These are phyloP conservation scores for Hydroisotoma schaefferi DNA, from an alignment of 2,888 invertebrate species.

Conservation along the genomic window DNA sequence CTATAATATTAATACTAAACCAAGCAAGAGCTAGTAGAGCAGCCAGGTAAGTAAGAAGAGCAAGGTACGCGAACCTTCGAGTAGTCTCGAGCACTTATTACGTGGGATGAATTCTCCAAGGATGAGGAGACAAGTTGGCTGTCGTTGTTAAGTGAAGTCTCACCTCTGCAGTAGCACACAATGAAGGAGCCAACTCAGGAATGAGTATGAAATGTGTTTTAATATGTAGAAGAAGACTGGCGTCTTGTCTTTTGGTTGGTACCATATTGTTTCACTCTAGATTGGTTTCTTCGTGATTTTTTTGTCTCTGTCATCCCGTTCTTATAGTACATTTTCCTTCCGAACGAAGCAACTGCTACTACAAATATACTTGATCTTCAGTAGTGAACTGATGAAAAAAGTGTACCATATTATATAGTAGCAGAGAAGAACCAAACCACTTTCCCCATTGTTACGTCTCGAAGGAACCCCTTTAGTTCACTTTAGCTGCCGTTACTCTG, in stretches of 20 bases:
- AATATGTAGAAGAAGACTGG: constrained; percentile 13
- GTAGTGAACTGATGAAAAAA: too few species aligned
- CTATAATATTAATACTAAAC: too few species aligned
- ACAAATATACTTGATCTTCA: too few species aligned
- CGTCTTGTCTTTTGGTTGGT: constrained; percentile 8
- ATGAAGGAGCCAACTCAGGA: not conserved
- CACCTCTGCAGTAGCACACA: not conserved
- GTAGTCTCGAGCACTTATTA: too few species aligned
- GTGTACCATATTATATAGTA: not conserved
- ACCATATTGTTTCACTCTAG: constrained; percentile 18
- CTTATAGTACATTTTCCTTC: not conserved
- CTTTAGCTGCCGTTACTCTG: constrained; percentile 2
- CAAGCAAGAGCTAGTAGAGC: too few species aligned
- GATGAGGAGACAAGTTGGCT: not conserved
- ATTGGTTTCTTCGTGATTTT: constrained; percentile 10
- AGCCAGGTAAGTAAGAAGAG: too few species aligned
- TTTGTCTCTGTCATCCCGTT: not conserved
- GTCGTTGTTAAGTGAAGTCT: not conserved
- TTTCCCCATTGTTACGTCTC: not conserved
- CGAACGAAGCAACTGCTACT: too few species aligned
- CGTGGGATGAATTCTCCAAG: not conserved
- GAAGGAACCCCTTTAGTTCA: constrained; percentile 2
- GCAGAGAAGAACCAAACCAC: not conserved
- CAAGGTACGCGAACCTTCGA: too few species aligned
- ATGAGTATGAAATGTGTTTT: constrained; percentile 2